A percentile compares a stretch with the other conserved stretches of the same genome.
Conservation (phyloP, 2,888 invertebrate genomes). For the Morinoia aosen region DNA sequence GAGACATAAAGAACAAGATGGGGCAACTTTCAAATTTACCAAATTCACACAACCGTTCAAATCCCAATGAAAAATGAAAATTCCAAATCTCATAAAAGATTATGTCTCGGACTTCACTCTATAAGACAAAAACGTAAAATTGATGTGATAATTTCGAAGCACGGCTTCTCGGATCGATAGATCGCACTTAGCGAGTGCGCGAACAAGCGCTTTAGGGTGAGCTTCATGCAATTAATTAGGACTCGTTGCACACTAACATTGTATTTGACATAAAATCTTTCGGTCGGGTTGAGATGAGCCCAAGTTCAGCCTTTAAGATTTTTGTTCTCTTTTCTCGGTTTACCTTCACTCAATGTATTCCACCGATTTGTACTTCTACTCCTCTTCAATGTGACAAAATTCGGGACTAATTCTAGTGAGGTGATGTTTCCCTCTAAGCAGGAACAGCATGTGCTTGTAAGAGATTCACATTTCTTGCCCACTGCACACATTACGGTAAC, state of each 20-base stretch:
- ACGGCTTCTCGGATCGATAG: background rate
- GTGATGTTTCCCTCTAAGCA: no score
- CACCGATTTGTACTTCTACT: background rate
- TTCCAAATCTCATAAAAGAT: background rate
- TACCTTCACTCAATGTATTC: background rate
- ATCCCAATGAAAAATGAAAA: background rate
- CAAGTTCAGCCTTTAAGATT: background rate
- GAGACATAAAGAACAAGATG: background rate
- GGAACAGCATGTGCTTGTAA: no score
- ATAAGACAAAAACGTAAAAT: no score
- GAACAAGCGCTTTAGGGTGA: background rate
- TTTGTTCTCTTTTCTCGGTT: background rate
- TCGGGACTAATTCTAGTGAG: background rate
- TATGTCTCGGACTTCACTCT: no score
- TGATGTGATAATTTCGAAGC: background rate
- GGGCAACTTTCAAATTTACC: background rate
- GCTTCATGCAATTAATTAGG: no score
- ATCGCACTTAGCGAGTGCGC: background rate
- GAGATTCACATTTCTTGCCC: no score
- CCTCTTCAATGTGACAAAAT: background rate
- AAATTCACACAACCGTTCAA: background rate
- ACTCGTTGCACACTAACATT: no score
- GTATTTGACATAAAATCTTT: background rate
- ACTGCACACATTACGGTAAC: no score
- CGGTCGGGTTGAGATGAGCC: background rate